Evolutionary conservation across 1,140 invertebrate species (phyloP).

Genomic region (Gerris buenoi): DNA sequence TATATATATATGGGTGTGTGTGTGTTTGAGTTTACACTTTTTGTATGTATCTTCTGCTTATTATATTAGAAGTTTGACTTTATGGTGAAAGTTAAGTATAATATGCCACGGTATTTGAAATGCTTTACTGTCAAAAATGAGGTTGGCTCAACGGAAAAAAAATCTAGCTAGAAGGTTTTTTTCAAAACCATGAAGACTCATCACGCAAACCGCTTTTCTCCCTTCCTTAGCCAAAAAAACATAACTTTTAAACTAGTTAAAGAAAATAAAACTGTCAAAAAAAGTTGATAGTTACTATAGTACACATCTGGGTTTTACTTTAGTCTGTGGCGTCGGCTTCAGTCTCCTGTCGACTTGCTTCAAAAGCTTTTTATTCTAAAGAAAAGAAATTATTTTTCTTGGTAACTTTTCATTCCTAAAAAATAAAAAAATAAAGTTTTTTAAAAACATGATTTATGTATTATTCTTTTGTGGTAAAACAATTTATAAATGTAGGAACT

Average conservation of each 20-base stretch:
- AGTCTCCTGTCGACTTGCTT: neutral
- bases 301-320: neutral
- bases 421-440: too few species aligned
- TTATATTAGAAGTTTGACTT: too few species aligned
- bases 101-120: neutral
- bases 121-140: neutral
- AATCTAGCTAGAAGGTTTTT: neutral
- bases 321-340: neutral
- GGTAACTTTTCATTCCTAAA: too few species aligned
- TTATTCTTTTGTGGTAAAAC: too few species aligned
- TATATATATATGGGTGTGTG: too few species aligned
- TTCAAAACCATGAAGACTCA: neutral
- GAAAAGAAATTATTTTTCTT: too few species aligned
- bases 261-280: neutral
- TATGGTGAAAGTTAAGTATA: neutral
- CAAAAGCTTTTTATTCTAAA: too few species aligned
- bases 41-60: too few species aligned
- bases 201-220: neutral
- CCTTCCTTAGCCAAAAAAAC: neutral
- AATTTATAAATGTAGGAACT: too few species aligned
- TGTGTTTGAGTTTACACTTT: too few species aligned
- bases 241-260: neutral
- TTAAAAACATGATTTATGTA: too few species aligned
- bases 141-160: neutral
- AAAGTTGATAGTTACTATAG: neutral